These are phyloP conservation scores for Artemia franciscana DNA, from an alignment of 1,140 invertebrate genomes.

Conservation along the genomic window DNA sequence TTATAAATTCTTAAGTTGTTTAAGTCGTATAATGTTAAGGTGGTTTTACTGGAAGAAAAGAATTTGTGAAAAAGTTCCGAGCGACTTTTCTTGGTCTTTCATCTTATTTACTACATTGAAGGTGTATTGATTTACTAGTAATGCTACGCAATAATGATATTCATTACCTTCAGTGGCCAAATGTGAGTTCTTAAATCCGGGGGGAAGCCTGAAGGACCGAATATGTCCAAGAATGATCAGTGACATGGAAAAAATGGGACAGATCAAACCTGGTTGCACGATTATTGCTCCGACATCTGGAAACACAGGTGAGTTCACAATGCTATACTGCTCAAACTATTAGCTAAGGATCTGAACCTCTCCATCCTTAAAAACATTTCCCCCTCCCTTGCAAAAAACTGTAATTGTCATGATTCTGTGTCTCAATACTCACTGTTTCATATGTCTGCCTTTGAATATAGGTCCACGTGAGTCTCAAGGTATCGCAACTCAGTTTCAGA, in stretches of 20 bases:
- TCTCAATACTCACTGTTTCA: not conserved
- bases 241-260: slow-evolving; percentile 20
- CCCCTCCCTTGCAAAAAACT: not conserved
- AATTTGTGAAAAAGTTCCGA: not conserved
- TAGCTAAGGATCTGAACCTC: not conserved
- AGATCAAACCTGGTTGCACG: slow-evolving; percentile 18
- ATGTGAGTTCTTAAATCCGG: slow-evolving; percentile 16
- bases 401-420: not conserved
- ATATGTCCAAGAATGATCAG: slow-evolving; percentile 17
- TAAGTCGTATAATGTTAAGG: too few relatives aligned
- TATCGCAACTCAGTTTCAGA: too few relatives aligned
- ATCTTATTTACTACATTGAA: not conserved
- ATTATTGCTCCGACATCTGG: slow-evolving; percentile 22
- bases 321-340: not conserved
- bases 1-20: too few relatives aligned
- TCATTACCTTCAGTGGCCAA: slow-evolving; percentile 13
- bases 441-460: not conserved
- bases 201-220: slow-evolving; percentile 18
- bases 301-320: slow-evolving; percentile 17
- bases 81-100: not conserved
- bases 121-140: too few relatives aligned
- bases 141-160: too few relatives aligned
- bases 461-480: too few relatives aligned
- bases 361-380: not conserved
- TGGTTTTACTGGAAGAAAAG: too few relatives aligned